Conservation (phyloP, 2,113 vertebrate species). For the Platycercus adscitus region DNA sequence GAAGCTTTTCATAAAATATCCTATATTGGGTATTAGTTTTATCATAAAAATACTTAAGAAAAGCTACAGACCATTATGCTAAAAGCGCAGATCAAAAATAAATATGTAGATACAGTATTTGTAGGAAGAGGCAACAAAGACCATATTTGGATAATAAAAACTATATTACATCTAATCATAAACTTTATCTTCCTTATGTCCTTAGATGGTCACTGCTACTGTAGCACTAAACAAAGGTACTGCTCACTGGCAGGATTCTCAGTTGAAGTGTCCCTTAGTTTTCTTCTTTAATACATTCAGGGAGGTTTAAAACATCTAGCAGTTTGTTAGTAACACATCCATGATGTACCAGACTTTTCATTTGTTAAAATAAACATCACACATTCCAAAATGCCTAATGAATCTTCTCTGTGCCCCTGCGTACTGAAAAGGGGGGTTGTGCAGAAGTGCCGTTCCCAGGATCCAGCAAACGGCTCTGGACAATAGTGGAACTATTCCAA, state of each 20-base stretch:
- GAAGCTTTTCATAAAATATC: neutral
- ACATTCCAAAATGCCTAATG: neutral
- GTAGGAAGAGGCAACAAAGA: neutral
- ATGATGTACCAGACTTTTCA: neutral
- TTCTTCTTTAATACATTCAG: neutral
- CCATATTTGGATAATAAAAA: neutral
- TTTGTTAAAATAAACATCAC: neutral
- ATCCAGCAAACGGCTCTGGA: neutral
- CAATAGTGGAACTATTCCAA: constrained; percentile 20
- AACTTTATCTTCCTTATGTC: neutral
- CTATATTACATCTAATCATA: neutral
- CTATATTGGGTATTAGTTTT: neutral
- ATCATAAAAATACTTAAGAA: neutral
- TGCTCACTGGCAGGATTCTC: neutral
- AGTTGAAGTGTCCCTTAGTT: neutral
- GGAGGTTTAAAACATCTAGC: neutral
- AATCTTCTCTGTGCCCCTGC: neutral
- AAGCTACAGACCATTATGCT: neutral
- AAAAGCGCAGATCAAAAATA: neutral
- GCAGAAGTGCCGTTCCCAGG: neutral
- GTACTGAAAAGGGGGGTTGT: neutral
- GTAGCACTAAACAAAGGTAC: neutral
- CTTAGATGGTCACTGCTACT: neutral
- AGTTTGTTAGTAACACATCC: neutral
- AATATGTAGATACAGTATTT: neutral